Base-by-base conservation (phyloP, 1,140 invertebrate genomes). In the Rhynchophorus ferrugineus region DNA sequence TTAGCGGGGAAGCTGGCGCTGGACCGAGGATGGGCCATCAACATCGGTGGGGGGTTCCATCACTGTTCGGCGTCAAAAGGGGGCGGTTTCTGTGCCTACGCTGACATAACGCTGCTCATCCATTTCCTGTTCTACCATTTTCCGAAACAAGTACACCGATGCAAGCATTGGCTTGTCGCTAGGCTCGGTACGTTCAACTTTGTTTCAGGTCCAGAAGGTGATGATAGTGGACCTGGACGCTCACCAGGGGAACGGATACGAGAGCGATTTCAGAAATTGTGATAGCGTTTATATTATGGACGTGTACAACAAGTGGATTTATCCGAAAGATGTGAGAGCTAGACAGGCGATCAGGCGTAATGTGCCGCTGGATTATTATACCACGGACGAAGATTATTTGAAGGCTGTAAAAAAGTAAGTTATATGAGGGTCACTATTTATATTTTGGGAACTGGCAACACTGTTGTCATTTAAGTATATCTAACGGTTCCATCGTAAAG, bases 151-250 rank as follows among this genome's bases (percentile, higher is more conserved):
- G 76, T 60, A 24, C 47, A 37, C 13, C 21, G 24, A 6, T 6
- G 11, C 24, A 29, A n/a, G n/a, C n/a, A n/a, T n/a, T n/a, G n/a
- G n/a, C n/a, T n/a, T n/a, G n/a, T n/a, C n/a, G n/a, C n/a, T n/a
- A n/a, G n/a, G n/a, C n/a, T n/a, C n/a, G n/a, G n/a, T n/a, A n/a
- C n/a, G n/a, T n/a, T n/a, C n/a, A n/a, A n/a, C n/a, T n/a, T n/a
- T n/a, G n/a, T n/a, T 54, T 36, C 18, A 58, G 57, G 53, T 87
- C 7, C 70, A 77, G 47, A 83, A 79, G 49, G 81, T 81, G 8
- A 87, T 93, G 84, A 91, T 94, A 62, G 77, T 93, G 14, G 90
- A 94, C 71, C 74, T 93, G 61, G 89, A 93, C 75, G 89, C 89
- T 21, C 90, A 94, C 75, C 82, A 86, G 73, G 90, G 90, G 6